These are phyloP conservation scores for Serrognathus titanus DNA, from an alignment of 2,888 invertebrate genomes.

Conservation along the genomic window DNA sequence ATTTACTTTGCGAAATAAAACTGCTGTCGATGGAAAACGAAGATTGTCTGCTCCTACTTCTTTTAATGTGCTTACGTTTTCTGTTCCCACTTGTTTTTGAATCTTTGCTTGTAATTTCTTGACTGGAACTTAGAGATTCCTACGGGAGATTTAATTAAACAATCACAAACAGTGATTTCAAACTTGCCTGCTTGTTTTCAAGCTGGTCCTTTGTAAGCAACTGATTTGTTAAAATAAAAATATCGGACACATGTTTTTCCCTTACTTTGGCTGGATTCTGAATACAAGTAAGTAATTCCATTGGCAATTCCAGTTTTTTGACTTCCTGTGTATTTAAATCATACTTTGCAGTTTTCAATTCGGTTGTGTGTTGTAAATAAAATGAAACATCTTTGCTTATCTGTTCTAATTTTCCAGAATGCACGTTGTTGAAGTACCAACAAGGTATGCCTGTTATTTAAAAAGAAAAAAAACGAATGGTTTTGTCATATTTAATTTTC, in stretches of 20 bases:
- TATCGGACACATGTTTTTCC: slow-evolving; percentile 13
- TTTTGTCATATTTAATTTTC: background rate
- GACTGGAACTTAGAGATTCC: too few relatives aligned
- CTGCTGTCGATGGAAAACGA: background rate
- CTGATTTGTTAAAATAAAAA: slow-evolving; percentile 15
- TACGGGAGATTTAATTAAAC: too few relatives aligned
- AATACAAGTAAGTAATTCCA: slow-evolving; percentile 18
- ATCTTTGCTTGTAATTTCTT: background rate
- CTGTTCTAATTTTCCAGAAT: slow-evolving; percentile 12
- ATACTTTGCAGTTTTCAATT: slow-evolving; percentile 12
- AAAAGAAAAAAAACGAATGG: background rate
- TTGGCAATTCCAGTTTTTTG: slow-evolving; percentile 14
- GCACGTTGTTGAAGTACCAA: slow-evolving; percentile 23
- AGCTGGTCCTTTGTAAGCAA: too few relatives aligned
- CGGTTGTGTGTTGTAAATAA: slow-evolving; percentile 16
- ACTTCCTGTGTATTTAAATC: background rate
- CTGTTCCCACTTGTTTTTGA: background rate
- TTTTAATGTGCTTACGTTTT: background rate
- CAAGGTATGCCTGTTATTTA: slow-evolving; percentile 21
- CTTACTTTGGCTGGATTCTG: slow-evolving; percentile 7
- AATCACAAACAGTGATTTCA: too few relatives aligned
- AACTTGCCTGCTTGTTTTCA: too few relatives aligned
- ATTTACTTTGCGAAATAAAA: background rate
- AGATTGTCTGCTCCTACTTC: background rate
- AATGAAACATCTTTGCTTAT: slow-evolving; percentile 13